A percentile compares a stretch with the other conserved stretches of the same genome.
phyloP scores from a whole-genome alignment of 2,797 vertebrate genomes.

The Peromyscus attwateri region DNA sequence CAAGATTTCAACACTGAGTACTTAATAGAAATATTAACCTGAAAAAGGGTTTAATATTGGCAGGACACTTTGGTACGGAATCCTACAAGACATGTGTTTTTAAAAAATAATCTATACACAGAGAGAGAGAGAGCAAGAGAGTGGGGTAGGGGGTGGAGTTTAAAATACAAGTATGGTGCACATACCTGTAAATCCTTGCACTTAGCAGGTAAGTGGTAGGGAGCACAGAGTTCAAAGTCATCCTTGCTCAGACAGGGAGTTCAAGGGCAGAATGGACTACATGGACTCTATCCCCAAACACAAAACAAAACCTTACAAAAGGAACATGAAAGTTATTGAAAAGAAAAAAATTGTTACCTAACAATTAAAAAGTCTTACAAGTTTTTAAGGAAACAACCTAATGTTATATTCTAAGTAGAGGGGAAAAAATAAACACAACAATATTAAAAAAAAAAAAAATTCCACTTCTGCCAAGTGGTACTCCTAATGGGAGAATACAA shows the following conservation, averaged over 20 bases:
- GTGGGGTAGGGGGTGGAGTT: accelerated
- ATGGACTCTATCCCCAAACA: not conserved
- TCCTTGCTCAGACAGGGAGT: not conserved
- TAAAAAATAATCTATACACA: not conserved
- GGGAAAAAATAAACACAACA: not conserved
- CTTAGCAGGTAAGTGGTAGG: not conserved
- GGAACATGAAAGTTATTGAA: not conserved
- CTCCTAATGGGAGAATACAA: not conserved
- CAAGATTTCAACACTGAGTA: not conserved
- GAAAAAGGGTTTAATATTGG: not conserved
- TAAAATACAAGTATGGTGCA: not conserved
- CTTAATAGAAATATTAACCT: not conserved
- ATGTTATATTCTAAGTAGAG: conserved; percentile 9
- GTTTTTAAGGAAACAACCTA: conserved; percentile 33
- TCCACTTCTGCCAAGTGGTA: not conserved
- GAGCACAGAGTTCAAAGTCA: not conserved
- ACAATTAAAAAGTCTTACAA: conserved; percentile 1
- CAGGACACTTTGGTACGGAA: not conserved
- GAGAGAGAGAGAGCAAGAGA: not conserved
- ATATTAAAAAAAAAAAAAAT: not conserved
- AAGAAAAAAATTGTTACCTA: not conserved
- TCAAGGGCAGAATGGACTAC: not conserved
- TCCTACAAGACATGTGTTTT: not conserved
- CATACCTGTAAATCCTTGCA: not conserved
- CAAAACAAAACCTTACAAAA: not conserved